Percentiles rank a stretch among this genome's conserved stretches.
phyloP scores from a whole-genome alignment of 2,888 invertebrate species.

The Lycocerus yunnanus region DNA sequence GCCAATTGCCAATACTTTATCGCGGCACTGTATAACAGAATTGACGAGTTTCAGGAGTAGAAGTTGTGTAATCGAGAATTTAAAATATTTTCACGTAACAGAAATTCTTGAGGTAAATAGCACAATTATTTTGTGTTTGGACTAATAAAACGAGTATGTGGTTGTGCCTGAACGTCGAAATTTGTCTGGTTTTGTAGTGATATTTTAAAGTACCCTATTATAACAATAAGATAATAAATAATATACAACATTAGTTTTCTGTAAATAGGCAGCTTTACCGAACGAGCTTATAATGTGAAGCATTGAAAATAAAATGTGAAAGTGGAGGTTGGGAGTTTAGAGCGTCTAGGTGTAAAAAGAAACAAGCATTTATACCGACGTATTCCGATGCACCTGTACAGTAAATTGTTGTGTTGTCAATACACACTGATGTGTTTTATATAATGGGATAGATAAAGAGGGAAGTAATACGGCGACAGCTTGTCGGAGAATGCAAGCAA shows the following conservation, averaged over 20 bases:
- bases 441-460: conserved; percentile 35
- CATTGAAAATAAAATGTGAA: conserved; percentile 24
- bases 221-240: conserved; percentile 25
- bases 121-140: conserved; percentile 4
- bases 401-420: conserved; percentile 9
- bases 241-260: conserved; percentile 13
- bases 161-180: conserved; percentile 17
- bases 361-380: conserved; percentile 8
- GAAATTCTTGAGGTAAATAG: conserved; percentile 12
- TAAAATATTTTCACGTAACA: conserved; percentile 23
- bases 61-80: neutral
- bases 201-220: conserved; percentile 24
- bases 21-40: no score
- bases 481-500: conserved; percentile 55
- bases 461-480: conserved; percentile 52
- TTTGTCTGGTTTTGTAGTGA: conserved; percentile 27
- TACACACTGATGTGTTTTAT: conserved; percentile 31
- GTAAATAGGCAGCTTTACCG: neutral
- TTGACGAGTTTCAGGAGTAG: neutral
- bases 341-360: conserved; percentile 53
- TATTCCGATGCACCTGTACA: conserved; percentile 44
- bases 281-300: neutral
- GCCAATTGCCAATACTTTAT: no score
- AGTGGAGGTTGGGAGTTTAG: conserved; percentile 43
- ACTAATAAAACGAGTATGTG: conserved; percentile 17